Evolutionary conservation across 1,140 invertebrate genomes (phyloP), one percentile per base, ranked within the genome.

Genomic region (Drosophila miranda): DNA sequence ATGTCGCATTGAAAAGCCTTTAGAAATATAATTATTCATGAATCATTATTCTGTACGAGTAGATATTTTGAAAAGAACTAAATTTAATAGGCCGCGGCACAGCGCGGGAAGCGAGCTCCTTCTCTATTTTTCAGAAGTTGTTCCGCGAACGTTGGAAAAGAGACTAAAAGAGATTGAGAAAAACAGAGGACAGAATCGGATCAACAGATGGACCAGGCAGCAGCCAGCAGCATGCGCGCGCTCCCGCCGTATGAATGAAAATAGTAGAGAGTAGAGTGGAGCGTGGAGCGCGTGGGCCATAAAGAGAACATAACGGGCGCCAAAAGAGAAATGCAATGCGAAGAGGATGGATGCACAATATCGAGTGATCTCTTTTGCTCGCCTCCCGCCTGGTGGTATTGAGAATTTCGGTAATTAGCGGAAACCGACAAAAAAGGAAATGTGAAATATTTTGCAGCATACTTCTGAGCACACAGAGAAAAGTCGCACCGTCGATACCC

Each of bases 71-170:
- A 41, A 53, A 59, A 54, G 71, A 38, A 11, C 21, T 16, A 21
- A 55, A 67, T 49, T 48, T 8, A 69, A 42, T 62, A 56, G 38
- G n/a, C 46, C 34, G 60, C 59, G 54, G 82, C 77, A 71, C 69
- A 57, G 60, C 61, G 82, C 82, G 82, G 77, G 52, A 56, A 73
- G 70, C 70, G 69, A 52, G 59, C 59, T 70, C 54, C 34, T 45
- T 58, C 30, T 51, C 63, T 66, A 48, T 48, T 67, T 55, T 52
- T 45, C 38, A 64, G 73, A 72, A 76, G 73, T 86, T 71, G 77
- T 87, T 86, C 69, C 81, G 81, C 81, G 77, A 84, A 86, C 77
- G 73, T 81, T 69, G 57, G 49, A 73, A 81, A 75, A 86, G 82
- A 87, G 81, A 86, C 73, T 86, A 73, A 81, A 75, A 86, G 82